A percentile compares a stretch with the other conserved stretches of the same genome.
These are phyloP conservation scores for Axinella damicornis DNA, from an alignment of 37 sponge, comb jelly and placozoan species.

Conservation along the genomic window DNA sequence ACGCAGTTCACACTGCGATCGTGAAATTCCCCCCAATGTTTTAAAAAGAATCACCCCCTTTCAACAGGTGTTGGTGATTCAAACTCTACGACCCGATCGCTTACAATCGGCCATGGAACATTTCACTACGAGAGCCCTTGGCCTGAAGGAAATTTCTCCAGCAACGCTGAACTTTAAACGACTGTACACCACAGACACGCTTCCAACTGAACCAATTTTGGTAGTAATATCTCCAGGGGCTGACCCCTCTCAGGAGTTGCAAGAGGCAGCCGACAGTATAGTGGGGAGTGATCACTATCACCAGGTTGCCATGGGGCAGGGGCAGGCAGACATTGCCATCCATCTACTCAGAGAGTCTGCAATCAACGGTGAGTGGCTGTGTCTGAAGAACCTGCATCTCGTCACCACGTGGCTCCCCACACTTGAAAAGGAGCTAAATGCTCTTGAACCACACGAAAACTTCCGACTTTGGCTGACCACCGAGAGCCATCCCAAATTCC, in stretches of 20 bases:
- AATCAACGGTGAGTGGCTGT: conserved; percentile 92
- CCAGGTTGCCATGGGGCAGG: conserved; percentile 99
- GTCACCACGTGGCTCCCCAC: conserved; percentile 91
- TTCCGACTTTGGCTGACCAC: conserved; percentile 97
- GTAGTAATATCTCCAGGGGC: conserved; percentile 96
- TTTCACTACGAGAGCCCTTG: conserved; percentile 79
- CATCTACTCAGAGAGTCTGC: conserved; percentile 86
- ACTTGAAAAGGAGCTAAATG: conserved; percentile 94
- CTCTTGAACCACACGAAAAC: conserved; percentile 75
- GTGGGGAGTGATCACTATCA: conserved; percentile 88
- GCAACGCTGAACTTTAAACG: conserved; percentile 77
- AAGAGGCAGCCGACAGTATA: conserved; percentile 84
- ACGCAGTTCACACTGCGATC: conserved; percentile 86
- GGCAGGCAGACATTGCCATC: conserved; percentile 87
- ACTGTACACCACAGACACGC: conserved; percentile 78
- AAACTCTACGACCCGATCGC: conserved; percentile 96
- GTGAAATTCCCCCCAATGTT: conserved; percentile 82
- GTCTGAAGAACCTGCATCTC: conserved; percentile 97
- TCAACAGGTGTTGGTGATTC: conserved; percentile 88
- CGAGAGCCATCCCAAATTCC: conserved; percentile 92
- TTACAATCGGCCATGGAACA: conserved; percentile 88
- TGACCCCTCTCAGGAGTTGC: conserved; percentile 97
- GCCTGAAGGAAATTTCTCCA: conserved; percentile 85
- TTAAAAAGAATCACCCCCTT: conserved; percentile 84
- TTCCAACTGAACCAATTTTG: conserved; percentile 80